Percentiles rank a stretch among this genome's conserved stretches.
Evolutionary conservation across 1,140 invertebrate species (phyloP).

Genomic region (Harpegnathos saltator): DNA sequence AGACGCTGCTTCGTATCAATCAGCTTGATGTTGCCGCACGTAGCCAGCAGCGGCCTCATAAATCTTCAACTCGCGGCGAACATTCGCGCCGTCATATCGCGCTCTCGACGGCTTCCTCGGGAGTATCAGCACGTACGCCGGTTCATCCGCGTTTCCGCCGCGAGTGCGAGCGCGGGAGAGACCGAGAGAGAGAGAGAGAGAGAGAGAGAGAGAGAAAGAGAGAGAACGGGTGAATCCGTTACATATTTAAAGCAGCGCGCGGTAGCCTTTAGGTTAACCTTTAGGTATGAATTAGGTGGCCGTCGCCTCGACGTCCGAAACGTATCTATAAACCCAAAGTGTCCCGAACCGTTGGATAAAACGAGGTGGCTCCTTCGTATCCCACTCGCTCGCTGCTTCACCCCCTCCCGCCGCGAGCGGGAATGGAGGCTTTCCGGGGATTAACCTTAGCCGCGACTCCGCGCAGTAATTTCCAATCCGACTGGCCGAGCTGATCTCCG

Average conservation of each 20-base stretch:
- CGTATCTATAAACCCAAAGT: slow-evolving; percentile 47
- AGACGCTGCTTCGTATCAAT: slow-evolving; percentile 44
- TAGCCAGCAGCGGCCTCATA: slow-evolving; percentile 15
- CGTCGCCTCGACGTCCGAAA: background rate
- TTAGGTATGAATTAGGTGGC: slow-evolving; percentile 23
- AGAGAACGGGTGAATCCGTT: background rate
- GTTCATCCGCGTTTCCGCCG: slow-evolving; percentile 12
- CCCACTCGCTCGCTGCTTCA: background rate
- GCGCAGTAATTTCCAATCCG: slow-evolving; percentile 66
- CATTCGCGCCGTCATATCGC: slow-evolving; percentile 1
- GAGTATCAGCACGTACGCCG: slow-evolving; percentile 40
- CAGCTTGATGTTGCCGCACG: slow-evolving; percentile 32
- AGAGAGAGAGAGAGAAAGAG: no score
- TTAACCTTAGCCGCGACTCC: slow-evolving; percentile 58
- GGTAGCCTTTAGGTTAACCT: slow-evolving; percentile 5
- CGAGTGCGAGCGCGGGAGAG: background rate
- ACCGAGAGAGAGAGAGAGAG: no score
- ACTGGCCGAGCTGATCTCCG: slow-evolving; percentile 61
- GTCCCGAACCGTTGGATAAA: slow-evolving; percentile 30
- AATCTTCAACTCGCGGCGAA: slow-evolving; percentile 43
- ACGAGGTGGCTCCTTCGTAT: slow-evolving; percentile 20
- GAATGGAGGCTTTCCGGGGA: slow-evolving; percentile 50
- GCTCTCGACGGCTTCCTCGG: background rate
- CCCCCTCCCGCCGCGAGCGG: background rate
- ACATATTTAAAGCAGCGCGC: slow-evolving; percentile 44